phyloP scores from a whole-genome alignment of 2,113 vertebrate genomes.

The Rhabdomys dilectus region DNA sequence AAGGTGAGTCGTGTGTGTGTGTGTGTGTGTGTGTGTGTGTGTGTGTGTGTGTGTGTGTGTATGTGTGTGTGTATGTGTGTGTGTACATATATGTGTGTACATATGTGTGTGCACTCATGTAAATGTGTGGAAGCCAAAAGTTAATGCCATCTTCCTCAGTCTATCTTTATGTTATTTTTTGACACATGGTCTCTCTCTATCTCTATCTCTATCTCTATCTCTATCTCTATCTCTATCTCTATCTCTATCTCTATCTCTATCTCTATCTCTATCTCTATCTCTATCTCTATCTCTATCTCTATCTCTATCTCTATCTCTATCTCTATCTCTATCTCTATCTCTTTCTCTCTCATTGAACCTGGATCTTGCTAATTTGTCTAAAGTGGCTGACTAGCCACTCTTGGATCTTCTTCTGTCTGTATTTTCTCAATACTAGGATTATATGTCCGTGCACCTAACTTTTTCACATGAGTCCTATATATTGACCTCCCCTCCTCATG shows the following conservation, averaged over 20 bases:
- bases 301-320: too few relatives aligned
- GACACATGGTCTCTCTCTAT: too few relatives aligned
- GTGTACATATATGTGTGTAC: neutral
- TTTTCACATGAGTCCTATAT: neutral
- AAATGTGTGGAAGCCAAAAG: neutral
- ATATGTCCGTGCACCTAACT: too few relatives aligned
- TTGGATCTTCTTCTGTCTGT: neutral
- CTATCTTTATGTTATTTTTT: neutral
- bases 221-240: too few relatives aligned
- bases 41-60: neutral
- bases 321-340: too few relatives aligned
- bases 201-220: too few relatives aligned
- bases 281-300: too few relatives aligned
- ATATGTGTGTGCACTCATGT: neutral
- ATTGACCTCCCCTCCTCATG: neutral
- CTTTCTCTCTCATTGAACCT: neutral
- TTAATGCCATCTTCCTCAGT: neutral
- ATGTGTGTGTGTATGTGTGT: neutral
- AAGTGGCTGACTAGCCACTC: neutral
- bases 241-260: too few relatives aligned
- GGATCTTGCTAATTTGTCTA: neutral
- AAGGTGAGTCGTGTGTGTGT: neutral
- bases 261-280: too few relatives aligned
- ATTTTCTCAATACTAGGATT: neutral
- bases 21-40: neutral